Evolutionary conservation across 1,140 invertebrate species (phyloP).

Genomic region (Leptinotarsa defecta): DNA sequence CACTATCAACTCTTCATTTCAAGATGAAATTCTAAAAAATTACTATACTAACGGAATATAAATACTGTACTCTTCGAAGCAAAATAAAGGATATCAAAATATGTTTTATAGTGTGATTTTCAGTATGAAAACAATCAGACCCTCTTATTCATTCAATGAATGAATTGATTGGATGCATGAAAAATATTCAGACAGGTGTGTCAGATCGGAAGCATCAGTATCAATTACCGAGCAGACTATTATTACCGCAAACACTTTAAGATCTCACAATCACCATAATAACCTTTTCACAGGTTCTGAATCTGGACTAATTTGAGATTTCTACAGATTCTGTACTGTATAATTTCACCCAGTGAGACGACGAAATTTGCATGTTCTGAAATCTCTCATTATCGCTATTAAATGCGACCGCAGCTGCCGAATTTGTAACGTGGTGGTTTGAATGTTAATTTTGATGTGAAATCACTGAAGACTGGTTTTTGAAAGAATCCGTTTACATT

Average conservation of each 20-base stretch:
- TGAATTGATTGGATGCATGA: too few relatives aligned
- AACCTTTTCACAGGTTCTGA: not conserved
- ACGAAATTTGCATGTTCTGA: not conserved
- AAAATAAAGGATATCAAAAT: too few relatives aligned
- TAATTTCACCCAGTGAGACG: not conserved
- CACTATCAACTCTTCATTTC: too few relatives aligned
- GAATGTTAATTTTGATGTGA: too few relatives aligned
- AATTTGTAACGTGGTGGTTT: not conserved
- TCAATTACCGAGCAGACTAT: not conserved
- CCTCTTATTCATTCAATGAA: too few relatives aligned
- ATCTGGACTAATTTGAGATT: not conserved
- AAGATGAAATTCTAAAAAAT: too few relatives aligned
- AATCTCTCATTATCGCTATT: not conserved
- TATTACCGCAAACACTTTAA: not conserved
- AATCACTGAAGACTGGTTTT: too few relatives aligned
- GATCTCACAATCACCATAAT: not conserved
- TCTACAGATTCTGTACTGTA: not conserved
- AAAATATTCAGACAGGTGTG: not conserved
- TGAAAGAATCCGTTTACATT: not conserved
- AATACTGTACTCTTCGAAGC: too few relatives aligned
- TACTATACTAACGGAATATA: too few relatives aligned
- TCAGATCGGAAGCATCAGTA: not conserved
- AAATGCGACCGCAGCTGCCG: not conserved
- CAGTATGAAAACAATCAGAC: too few relatives aligned
- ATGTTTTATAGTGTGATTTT: too few relatives aligned